These are phyloP conservation scores for Aricia agestis DNA, from an alignment of 1,140 invertebrate genomes.

Conservation along the genomic window DNA sequence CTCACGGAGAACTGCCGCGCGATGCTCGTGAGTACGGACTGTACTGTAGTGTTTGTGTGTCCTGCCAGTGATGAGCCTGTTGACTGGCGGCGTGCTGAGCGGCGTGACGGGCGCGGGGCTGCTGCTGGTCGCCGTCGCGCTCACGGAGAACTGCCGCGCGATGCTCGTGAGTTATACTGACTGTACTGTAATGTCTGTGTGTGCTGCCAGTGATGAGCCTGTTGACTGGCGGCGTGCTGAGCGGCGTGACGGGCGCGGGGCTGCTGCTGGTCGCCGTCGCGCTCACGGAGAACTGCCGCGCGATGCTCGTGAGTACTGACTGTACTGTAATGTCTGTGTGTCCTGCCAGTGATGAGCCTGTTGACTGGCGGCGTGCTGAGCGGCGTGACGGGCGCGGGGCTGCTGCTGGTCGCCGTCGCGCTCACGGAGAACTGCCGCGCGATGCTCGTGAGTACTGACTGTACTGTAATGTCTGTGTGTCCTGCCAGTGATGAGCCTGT, in stretches of 20 bases:
- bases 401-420: slow-evolving; percentile 56
- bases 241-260: slow-evolving; percentile 56
- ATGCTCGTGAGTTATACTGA: slow-evolving; percentile 53
- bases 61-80: slow-evolving; percentile 49
- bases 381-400: slow-evolving; percentile 54
- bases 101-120: slow-evolving; percentile 56
- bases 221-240: slow-evolving; percentile 49
- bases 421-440: slow-evolving; percentile 64
- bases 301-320: slow-evolving; percentile 51
- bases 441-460: slow-evolving; percentile 49
- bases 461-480: too few relatives aligned
- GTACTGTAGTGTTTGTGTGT: too few relatives aligned
- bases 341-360: slow-evolving; percentile 47
- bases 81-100: slow-evolving; percentile 50
- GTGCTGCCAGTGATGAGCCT: slow-evolving; percentile 49
- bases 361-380: slow-evolving; percentile 52
- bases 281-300: slow-evolving; percentile 62
- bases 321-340: too few relatives aligned
- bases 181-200: too few relatives aligned
- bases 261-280: slow-evolving; percentile 56
- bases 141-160: slow-evolving; percentile 63
- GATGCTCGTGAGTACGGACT: slow-evolving; percentile 49
- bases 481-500: slow-evolving; percentile 50
- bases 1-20: slow-evolving; percentile 64
- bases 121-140: slow-evolving; percentile 55